These are phyloP conservation scores for Carettochelys insculpta DNA, from an alignment of 2,113 vertebrate species.

Conservation along the genomic window DNA sequence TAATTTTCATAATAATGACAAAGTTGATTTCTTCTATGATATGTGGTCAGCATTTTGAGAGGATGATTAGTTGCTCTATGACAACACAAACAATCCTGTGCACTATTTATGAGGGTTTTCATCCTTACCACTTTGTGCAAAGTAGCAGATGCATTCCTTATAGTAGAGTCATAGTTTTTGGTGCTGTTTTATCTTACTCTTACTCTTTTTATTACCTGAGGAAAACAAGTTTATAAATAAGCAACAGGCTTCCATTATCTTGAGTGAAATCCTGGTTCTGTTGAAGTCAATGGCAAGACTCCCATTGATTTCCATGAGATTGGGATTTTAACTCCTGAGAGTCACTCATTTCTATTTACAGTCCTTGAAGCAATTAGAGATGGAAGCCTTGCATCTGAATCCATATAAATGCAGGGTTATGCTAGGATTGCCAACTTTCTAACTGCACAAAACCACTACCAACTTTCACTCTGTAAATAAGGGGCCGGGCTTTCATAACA, in stretches of 20 bases:
- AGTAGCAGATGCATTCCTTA: slow-evolving; percentile 30
- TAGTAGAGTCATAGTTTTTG: slow-evolving; percentile 44
- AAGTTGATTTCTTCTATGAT: neutral
- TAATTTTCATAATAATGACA: neutral
- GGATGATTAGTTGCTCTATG: slow-evolving; percentile 39
- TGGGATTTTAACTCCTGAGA: slow-evolving; percentile 24
- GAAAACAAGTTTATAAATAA: slow-evolving; percentile 69
- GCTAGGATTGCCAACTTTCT: too few species aligned
- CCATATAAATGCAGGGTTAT: too few species aligned
- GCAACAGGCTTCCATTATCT: slow-evolving; percentile 38
- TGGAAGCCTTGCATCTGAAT: neutral
- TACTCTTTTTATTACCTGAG: slow-evolving; percentile 60
- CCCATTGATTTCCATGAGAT: slow-evolving; percentile 55
- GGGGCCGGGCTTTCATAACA: too few species aligned
- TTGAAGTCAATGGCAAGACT: slow-evolving; percentile 65
- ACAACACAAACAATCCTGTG: slow-evolving; percentile 50
- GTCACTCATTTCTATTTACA: slow-evolving; percentile 42
- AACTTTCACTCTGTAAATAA: too few species aligned
- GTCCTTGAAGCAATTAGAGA: slow-evolving; percentile 58
- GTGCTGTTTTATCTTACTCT: slow-evolving; percentile 51
- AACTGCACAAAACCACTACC: too few species aligned
- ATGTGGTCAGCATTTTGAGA: neutral
- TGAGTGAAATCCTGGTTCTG: slow-evolving; percentile 41
- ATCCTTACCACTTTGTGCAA: slow-evolving; percentile 11
- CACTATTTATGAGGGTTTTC: slow-evolving; percentile 19